phyloP scores from a whole-genome alignment of 35 echinoderm and acorn worm genomes.

The Anneissia japonica region DNA sequence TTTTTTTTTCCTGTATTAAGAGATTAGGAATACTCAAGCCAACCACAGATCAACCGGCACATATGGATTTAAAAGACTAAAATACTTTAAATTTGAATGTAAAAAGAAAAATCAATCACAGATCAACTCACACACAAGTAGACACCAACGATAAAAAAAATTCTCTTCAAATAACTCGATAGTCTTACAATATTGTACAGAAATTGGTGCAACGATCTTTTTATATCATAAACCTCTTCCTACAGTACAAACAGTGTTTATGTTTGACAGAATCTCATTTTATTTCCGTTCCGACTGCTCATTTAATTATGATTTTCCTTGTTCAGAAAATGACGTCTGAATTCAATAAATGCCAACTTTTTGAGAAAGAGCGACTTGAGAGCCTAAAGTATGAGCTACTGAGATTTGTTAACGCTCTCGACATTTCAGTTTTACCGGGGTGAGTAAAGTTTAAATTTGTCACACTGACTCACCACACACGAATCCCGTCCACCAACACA shows the following conservation, averaged over 20 bases:
- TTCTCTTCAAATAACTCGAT: background rate
- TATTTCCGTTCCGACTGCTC: background rate
- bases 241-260: background rate
- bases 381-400: slow-evolving; percentile 17
- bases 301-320: background rate
- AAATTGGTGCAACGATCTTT: background rate
- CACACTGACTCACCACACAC: too few relatives aligned
- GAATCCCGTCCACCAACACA: too few relatives aligned
- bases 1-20: too few relatives aligned
- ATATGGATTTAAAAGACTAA: too few relatives aligned
- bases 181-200: background rate
- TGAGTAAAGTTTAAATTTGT: too few relatives aligned
- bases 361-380: slow-evolving; percentile 30
- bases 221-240: too few relatives aligned
- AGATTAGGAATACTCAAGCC: too few relatives aligned
- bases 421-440: background rate
- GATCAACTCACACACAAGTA: too few relatives aligned
- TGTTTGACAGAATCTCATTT: background rate
- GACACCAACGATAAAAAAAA: background rate
- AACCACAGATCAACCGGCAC: too few relatives aligned
- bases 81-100: too few relatives aligned
- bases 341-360: slow-evolving; percentile 25
- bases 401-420: slow-evolving; percentile 6
- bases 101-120: too few relatives aligned
- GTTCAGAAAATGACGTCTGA: slow-evolving; percentile 38